Percentiles rank a stretch among this genome's conserved stretches.
phyloP scores from a whole-genome alignment of 2,113 vertebrate genomes.

The human (Homo sapiens) region DNA sequence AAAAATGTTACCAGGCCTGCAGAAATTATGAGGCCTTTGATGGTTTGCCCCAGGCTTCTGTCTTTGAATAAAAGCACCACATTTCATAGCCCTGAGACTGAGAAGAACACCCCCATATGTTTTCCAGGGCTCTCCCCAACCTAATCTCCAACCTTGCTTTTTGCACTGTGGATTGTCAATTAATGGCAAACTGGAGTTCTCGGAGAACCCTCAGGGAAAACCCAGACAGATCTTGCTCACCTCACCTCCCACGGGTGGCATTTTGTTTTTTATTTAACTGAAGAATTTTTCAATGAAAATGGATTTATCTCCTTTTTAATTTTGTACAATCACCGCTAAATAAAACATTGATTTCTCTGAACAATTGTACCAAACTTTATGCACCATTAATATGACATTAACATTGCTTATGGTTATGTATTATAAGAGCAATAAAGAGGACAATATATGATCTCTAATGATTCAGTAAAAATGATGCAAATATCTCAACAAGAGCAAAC shows the following conservation, averaged over 20 bases:
- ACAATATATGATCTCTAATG: background rate
- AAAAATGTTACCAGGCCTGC: background rate
- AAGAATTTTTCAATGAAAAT: constrained; percentile 41
- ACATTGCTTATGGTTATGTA: background rate
- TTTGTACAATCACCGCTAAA: constrained; percentile 30
- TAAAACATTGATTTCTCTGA: background rate
- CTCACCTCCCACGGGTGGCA: background rate
- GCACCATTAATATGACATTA: background rate
- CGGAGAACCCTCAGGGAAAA: background rate
- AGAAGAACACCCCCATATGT: background rate
- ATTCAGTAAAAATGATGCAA: constrained; percentile 1
- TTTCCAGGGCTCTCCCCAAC: background rate
- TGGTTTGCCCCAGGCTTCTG: background rate
- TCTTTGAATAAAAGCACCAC: background rate
- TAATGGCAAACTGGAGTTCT: background rate
- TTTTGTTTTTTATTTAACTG: background rate
- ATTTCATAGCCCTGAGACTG: background rate
- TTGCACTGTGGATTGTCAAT: background rate
- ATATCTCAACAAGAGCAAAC: background rate
- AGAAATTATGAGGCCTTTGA: background rate
- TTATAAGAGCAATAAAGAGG: background rate
- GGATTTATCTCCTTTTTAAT: background rate
- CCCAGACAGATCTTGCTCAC: background rate
- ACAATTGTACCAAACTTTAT: background rate
- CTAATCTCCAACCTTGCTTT: background rate